These are phyloP conservation scores for Ptychadena robeensis DNA, from an alignment of 2,797 vertebrate genomes.

Conservation along the genomic window DNA sequence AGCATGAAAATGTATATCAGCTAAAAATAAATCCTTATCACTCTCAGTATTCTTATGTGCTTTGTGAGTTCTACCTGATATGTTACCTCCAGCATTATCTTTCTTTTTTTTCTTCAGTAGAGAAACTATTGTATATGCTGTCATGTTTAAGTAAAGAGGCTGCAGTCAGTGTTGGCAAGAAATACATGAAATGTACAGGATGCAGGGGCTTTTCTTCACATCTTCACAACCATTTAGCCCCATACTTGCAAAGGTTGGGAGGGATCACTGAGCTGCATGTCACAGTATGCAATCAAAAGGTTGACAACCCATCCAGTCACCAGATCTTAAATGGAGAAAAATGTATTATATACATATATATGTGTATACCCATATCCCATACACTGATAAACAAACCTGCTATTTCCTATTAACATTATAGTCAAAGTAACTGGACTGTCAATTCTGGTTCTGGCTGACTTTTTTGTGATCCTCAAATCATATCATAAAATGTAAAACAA, in stretches of 20 bases:
- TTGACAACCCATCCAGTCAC: background rate
- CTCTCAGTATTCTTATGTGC: background rate
- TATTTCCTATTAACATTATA: background rate
- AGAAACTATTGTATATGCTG: background rate
- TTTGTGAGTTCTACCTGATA: background rate
- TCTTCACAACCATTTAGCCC: conserved; percentile 40
- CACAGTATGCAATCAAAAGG: conserved; percentile 27
- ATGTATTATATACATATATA: background rate
- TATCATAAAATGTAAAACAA: background rate
- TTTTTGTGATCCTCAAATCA: background rate
- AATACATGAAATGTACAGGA: background rate
- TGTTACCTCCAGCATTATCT: background rate
- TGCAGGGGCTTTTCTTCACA: conserved; percentile 17
- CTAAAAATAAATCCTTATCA: background rate
- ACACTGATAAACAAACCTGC: background rate
- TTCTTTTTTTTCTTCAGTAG: background rate
- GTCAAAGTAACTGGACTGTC: background rate
- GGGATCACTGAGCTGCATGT: conserved; percentile 41
- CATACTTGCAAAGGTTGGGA: conserved; percentile 40
- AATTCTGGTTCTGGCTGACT: background rate
- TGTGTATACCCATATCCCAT: background rate
- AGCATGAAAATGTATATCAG: background rate
- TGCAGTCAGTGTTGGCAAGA: background rate
- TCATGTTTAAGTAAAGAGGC: background rate
- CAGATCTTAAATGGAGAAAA: background rate